Evolutionary conservation across 2,797 vertebrate genomes (phyloP).

Genomic region (Siniperca scherzeri): DNA sequence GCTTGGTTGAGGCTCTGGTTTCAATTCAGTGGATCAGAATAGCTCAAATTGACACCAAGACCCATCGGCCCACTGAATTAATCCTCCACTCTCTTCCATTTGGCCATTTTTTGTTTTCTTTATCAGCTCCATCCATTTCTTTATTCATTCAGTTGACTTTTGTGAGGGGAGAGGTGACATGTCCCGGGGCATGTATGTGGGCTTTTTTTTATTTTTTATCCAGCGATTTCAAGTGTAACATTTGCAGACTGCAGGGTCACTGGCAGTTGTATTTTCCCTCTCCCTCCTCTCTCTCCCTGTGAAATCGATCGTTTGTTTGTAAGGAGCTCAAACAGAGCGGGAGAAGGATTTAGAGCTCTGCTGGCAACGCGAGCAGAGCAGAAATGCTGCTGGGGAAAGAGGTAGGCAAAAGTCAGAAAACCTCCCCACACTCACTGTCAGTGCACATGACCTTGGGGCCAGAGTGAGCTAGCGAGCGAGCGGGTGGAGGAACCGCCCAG

Average conservation of each 20-base stretch:
- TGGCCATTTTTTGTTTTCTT: constrained; percentile 83
- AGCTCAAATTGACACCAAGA: constrained; percentile 88
- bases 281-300: constrained; percentile 68
- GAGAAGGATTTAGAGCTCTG: constrained; percentile 73
- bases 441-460: constrained; percentile 78
- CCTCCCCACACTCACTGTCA: constrained; percentile 70
- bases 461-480: constrained; percentile 56
- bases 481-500: constrained; percentile 61
- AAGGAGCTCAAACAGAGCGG: constrained; percentile 83
- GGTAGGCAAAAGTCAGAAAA: constrained; percentile 76
- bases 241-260: constrained; percentile 88
- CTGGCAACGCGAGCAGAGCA: constrained; percentile 76
- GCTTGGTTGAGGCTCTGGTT: constrained; percentile 81
- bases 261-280: constrained; percentile 79
- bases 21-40: constrained; percentile 86
- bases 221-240: constrained; percentile 87
- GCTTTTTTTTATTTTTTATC: constrained; percentile 59
- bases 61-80: constrained; percentile 87
- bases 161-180: constrained; percentile 86
- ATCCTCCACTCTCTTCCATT: constrained; percentile 85
- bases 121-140: constrained; percentile 86
- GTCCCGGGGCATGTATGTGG: constrained; percentile 80
- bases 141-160: constrained; percentile 87
- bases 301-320: constrained; percentile 88
- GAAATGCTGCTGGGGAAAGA: constrained; percentile 86